These are phyloP conservation scores for Altica lythri DNA, from an alignment of 2,888 invertebrate genomes.

Conservation along the genomic window DNA sequence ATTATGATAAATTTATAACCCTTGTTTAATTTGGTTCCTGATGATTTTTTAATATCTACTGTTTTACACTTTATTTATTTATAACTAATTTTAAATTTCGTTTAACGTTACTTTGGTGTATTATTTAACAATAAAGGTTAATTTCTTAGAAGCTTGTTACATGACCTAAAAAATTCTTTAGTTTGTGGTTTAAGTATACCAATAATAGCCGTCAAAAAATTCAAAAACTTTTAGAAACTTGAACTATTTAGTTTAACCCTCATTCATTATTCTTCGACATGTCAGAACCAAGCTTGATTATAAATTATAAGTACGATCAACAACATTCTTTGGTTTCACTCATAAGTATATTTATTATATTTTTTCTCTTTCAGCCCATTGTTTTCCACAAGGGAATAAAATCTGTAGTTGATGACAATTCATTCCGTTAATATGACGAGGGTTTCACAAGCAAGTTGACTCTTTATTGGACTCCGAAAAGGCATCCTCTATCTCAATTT, in stretches of 20 bases:
- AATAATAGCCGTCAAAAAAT: no score
- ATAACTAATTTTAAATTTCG: no score
- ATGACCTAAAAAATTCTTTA: no score
- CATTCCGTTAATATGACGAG: slow-evolving; percentile 9
- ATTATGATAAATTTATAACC: no score
- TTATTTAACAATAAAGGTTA: no score
- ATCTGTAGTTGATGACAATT: slow-evolving; percentile 16
- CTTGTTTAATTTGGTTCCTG: no score
- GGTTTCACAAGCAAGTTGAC: slow-evolving; percentile 2
- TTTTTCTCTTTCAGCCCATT: neutral
- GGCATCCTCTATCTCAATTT: neutral
- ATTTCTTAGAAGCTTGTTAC: no score
- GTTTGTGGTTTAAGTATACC: no score
- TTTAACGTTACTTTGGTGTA: no score
- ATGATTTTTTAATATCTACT: no score
- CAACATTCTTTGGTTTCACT: slow-evolving; percentile 5
- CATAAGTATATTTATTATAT: slow-evolving; percentile 11
- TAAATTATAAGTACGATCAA: slow-evolving; percentile 18
- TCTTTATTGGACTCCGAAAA: slow-evolving; percentile 11
- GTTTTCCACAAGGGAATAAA: slow-evolving; percentile 1
- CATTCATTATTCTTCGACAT: neutral
- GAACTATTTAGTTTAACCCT: neutral
- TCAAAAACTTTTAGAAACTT: no score
- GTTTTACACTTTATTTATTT: no score
- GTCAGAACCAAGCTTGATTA: slow-evolving; percentile 3